These are phyloP conservation scores for Leptestheria dahalacensis DNA, from an alignment of 1,140 invertebrate species.

Conservation along the genomic window DNA sequence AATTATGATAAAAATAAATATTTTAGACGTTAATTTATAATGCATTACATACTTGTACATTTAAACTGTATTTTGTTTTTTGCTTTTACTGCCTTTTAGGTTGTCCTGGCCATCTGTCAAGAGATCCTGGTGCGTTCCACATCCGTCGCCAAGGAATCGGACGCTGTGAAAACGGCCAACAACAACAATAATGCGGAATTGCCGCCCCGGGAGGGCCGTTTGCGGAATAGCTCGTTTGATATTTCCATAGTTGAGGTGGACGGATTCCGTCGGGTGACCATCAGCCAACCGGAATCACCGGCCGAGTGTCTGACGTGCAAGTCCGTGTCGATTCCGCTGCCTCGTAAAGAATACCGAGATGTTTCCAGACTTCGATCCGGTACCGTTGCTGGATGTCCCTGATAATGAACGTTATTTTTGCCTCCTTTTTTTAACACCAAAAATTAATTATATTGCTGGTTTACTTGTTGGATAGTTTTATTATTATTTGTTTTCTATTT, in stretches of 20 bases:
- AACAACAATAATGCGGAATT: no score
- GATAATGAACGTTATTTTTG: not conserved
- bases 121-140: not conserved
- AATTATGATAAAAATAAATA: no score
- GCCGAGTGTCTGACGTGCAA: constrained; percentile 15
- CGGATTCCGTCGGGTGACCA: constrained; percentile 13
- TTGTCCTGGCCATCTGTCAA: not conserved
- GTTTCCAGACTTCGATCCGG: not conserved
- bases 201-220: no score
- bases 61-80: no score
- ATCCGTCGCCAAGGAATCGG: not conserved
- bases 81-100: no score
- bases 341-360: not conserved
- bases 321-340: constrained; percentile 15
- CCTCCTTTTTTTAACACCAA: no score
- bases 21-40: no score
- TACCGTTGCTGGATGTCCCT: not conserved
- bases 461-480: no score
- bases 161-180: not conserved
- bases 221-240: constrained; percentile 3
- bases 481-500: no score
- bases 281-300: constrained; percentile 14
- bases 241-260: constrained; percentile 13
- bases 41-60: no score
- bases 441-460: no score